Percentiles rank a stretch among this genome's conserved stretches.
phyloP scores from a whole-genome alignment of 2,113 vertebrate genomes.

The Halichoeres trimaculatus region DNA sequence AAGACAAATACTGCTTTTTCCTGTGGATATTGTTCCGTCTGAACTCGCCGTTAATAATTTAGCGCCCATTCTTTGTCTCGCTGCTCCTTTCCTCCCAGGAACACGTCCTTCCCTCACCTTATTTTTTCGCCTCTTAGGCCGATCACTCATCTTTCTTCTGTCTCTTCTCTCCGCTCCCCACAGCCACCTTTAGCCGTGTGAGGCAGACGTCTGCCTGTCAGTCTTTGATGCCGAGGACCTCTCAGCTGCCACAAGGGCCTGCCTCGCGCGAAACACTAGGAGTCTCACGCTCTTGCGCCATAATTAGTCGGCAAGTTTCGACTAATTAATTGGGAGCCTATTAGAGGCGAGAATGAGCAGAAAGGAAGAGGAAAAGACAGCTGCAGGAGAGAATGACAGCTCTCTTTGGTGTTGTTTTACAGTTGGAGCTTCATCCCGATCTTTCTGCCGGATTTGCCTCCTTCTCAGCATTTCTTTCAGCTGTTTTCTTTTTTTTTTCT shows the following conservation, averaged over 20 bases:
- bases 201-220: slow-evolving; percentile 30
- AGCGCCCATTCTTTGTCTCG: slow-evolving; percentile 52
- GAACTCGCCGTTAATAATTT: slow-evolving; percentile 73
- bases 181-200: slow-evolving; percentile 24
- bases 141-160: neutral
- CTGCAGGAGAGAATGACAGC: neutral
- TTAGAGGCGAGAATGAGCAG: slow-evolving; percentile 61
- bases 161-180: neutral
- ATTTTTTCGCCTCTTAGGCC: slow-evolving; percentile 38
- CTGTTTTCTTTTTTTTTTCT: slow-evolving; percentile 36
- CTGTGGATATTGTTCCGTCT: slow-evolving; percentile 70
- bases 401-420: slow-evolving; percentile 8
- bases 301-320: slow-evolving; percentile 79
- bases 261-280: slow-evolving; percentile 45
- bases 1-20: slow-evolving; percentile 73
- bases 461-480: slow-evolving; percentile 36
- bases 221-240: slow-evolving; percentile 55
- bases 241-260: slow-evolving; percentile 56
- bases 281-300: slow-evolving; percentile 50
- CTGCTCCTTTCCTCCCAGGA: slow-evolving; percentile 27
- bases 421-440: neutral
- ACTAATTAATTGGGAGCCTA: slow-evolving; percentile 79
- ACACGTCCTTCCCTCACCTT: slow-evolving; percentile 38
- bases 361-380: slow-evolving; percentile 5
- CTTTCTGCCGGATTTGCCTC: neutral